Evolutionary conservation across 2,113 vertebrate genomes (phyloP).

Genomic region (Scopus umbretta): DNA sequence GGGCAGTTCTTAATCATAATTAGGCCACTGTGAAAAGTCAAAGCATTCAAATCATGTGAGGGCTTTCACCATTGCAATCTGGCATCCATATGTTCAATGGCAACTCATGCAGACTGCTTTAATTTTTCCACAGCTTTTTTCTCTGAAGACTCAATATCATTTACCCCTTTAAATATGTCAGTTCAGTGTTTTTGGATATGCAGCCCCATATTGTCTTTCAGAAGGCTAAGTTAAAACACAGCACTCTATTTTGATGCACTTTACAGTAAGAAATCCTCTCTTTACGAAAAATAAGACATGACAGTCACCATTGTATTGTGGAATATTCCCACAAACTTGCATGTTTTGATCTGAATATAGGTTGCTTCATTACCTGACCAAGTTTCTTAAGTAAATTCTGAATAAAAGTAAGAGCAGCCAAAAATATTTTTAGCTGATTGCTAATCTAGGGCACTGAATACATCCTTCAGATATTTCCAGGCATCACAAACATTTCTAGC

Average conservation of each 20-base stretch:
- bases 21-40: conserved; percentile 54
- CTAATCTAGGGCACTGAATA: background rate
- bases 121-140: background rate
- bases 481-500: background rate
- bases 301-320: background rate
- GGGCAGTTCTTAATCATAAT: conserved; percentile 57
- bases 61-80: conserved; percentile 49
- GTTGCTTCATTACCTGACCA: background rate
- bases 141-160: conserved; percentile 46
- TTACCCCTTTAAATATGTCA: conserved; percentile 42
- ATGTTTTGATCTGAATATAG: background rate
- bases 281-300: background rate
- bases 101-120: conserved; percentile 47
- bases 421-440: background rate
- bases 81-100: conserved; percentile 59
- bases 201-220: conserved; percentile 50
- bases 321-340: background rate
- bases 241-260: background rate
- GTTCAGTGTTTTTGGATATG: conserved; percentile 26
- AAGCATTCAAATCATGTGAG: conserved; percentile 21
- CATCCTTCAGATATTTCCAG: background rate
- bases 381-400: background rate
- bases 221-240: conserved; percentile 44
- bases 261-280: background rate
- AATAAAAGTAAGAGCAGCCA: background rate